phyloP scores from a whole-genome alignment of 2,888 invertebrate species.

The Argyra leucocephala region DNA sequence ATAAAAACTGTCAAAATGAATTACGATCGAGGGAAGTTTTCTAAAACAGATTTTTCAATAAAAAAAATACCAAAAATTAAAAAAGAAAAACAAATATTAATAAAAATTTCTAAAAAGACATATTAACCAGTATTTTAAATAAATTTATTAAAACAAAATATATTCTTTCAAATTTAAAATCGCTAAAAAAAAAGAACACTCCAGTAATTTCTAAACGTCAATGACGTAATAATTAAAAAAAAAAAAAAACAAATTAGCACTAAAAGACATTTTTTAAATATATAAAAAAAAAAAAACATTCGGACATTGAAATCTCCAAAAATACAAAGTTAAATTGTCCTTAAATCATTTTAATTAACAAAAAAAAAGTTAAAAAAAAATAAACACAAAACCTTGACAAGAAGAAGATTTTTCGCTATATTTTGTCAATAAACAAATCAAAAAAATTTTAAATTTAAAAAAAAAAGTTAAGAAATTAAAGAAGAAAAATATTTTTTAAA shows the following conservation, averaged over 20 bases:
- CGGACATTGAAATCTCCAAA: no score
- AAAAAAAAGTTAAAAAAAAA: neutral
- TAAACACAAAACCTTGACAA: slow-evolving; percentile 2
- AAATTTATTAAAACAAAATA: neutral
- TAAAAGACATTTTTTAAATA: neutral
- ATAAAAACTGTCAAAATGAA: slow-evolving; percentile 17
- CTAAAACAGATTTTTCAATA: neutral
- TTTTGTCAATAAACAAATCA: no score
- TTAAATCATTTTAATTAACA: no score
- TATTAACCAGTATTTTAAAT: neutral
- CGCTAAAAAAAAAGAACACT: no score
- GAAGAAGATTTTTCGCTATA: neutral
- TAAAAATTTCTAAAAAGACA: slow-evolving; percentile 16
- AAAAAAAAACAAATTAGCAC: no score
- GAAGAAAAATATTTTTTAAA: no score
- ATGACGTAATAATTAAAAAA: neutral
- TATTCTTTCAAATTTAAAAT: no score
- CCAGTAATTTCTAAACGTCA: neutral
- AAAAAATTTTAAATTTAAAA: no score
- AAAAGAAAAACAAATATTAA: slow-evolving; percentile 13
- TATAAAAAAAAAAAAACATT: neutral
- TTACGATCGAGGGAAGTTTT: slow-evolving; percentile 21
- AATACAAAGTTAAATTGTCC: no score
- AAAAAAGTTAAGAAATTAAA: no score
- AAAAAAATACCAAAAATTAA: slow-evolving; percentile 12